These are phyloP conservation scores for Cerastis rubricosa DNA, from an alignment of 2,888 invertebrate genomes.

Conservation along the genomic window DNA sequence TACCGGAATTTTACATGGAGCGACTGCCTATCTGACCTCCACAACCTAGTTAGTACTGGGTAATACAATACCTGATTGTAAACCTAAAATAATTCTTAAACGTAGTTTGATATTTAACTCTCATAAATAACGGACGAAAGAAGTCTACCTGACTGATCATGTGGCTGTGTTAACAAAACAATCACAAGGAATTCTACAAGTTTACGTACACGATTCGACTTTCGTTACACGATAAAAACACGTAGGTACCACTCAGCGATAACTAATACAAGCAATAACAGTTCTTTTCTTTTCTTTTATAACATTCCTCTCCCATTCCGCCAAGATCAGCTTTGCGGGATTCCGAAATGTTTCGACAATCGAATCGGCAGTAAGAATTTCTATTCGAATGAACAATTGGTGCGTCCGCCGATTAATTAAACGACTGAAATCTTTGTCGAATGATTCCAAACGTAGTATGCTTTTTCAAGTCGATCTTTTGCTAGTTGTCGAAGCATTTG, in stretches of 20 bases:
- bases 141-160: background rate
- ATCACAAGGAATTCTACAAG: background rate
- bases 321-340: constrained; percentile 49
- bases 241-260: constrained; percentile 23
- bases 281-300: constrained; percentile 67
- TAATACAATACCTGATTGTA: no score
- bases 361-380: constrained; percentile 54
- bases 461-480: background rate
- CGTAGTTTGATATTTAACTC: background rate
- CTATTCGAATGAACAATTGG: constrained; percentile 41
- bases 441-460: background rate
- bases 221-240: background rate
- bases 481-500: background rate
- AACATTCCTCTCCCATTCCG: constrained; percentile 71
- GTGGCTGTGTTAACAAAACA: background rate
- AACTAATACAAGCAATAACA: constrained; percentile 38
- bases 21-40: no score
- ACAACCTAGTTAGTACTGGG: no score
- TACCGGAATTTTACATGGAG: no score
- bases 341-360: constrained; percentile 40
- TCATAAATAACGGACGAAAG: background rate
- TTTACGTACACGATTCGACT: background rate
- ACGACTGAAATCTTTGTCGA: constrained; percentile 19
- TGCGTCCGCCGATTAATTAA: background rate
- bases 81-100: background rate